phyloP scores from a whole-genome alignment of 2,888 invertebrate species.

The Pteria penguin region DNA sequence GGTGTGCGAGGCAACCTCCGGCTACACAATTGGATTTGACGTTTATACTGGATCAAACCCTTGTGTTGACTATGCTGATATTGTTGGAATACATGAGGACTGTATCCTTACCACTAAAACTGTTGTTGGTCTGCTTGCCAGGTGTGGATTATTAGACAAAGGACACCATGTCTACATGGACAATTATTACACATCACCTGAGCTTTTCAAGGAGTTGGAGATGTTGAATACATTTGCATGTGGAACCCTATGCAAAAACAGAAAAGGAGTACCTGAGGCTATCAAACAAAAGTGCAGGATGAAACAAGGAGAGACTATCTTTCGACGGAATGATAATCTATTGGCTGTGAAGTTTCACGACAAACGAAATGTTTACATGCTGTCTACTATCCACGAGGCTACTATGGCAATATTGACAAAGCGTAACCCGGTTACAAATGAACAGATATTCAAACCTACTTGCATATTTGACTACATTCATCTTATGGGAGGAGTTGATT shows the following conservation, averaged over 20 bases:
- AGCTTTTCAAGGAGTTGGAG: slow-evolving; percentile 31
- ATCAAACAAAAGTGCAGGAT: slow-evolving; percentile 12
- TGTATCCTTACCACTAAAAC: slow-evolving; percentile 5
- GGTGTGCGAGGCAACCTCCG: slow-evolving; percentile 33
- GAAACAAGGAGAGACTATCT: slow-evolving; percentile 1
- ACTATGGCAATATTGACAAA: slow-evolving; percentile 33
- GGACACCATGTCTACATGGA: slow-evolving; percentile 40
- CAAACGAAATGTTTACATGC: slow-evolving; percentile 43
- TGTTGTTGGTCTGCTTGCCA: slow-evolving; percentile 21
- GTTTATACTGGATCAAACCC: slow-evolving; percentile 37
- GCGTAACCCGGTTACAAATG: slow-evolving; percentile 9
- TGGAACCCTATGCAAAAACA: slow-evolving; percentile 40
- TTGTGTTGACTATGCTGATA: slow-evolving; percentile 11
- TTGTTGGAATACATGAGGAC: neutral
- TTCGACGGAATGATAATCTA: slow-evolving; percentile 8
- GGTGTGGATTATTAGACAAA: slow-evolving; percentile 28
- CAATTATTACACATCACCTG: slow-evolving; percentile 41
- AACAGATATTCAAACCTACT: slow-evolving; percentile 35
- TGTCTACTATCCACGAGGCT: slow-evolving; percentile 36
- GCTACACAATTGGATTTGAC: slow-evolving; percentile 41
- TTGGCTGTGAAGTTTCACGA: slow-evolving; percentile 30
- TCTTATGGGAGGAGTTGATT: slow-evolving; percentile 55
- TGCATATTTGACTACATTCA: slow-evolving; percentile 41
- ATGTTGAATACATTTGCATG: slow-evolving; percentile 28
- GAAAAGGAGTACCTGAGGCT: slow-evolving; percentile 35